Base-by-base conservation (phyloP, 2,113 vertebrate species). In the Copsychus sechellarum region DNA sequence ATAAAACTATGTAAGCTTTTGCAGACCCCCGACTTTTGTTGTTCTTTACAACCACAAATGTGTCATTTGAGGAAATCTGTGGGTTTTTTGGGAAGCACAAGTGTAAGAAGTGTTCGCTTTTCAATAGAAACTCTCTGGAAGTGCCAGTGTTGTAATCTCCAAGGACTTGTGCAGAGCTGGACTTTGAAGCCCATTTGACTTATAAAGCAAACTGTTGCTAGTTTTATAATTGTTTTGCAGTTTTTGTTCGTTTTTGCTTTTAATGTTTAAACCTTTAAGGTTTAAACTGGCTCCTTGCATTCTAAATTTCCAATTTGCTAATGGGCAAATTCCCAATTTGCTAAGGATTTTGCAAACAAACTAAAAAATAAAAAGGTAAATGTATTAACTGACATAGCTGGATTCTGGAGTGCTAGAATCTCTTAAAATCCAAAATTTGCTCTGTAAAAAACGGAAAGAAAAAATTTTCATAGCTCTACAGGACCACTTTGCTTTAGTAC, bases 21-120 rank as follows among this genome's bases (percentile, higher is more conserved):
- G 40, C 28, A 38, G n/a, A n/a, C 18, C 14, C 14, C 62, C 48
- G 40, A n/a, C 40, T 64, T 47, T 2, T 15, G 57, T 54, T 3
- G 0, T 73, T 22, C 23, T 73, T 73, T 23, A 26, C 40, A 73
- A 28, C n/a, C 14, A 64, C 0, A 1, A 12, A 14, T 26, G 18
- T 45, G 18, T 47, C 2, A 33, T 38, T 54, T 38, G 22, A 45
- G n/a, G n/a, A 73, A 38, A 64, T 54, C 11, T 45, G 13, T 31
- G 33, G 22, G 31, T 53, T 48, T 18, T 62, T 54, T 42, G 45
- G 29, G 36, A 60, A 50, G 18, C 23, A 26, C 22, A 38, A 67
- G 29, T 40, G 29, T 69, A 69, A 40, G 43, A 48, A 70, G 24
- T 29, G 24, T 60, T 60, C 58, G 24, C 5, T 60, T 81, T 60